Evolutionary conservation across 2,113 vertebrate species (phyloP).

Genomic region (Misgurnus mizolepis): DNA sequence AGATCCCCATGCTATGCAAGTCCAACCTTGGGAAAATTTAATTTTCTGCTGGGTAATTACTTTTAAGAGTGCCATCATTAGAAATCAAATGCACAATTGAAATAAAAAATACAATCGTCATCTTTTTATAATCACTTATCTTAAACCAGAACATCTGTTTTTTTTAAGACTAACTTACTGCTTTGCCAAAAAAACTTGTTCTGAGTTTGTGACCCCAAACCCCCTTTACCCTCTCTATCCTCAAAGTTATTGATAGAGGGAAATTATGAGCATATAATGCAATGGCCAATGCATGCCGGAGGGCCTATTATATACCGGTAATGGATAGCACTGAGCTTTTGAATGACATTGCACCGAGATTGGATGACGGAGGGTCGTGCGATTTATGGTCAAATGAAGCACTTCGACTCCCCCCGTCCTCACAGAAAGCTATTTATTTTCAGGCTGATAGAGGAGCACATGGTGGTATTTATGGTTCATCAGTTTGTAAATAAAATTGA

Average conservation of each 20-base stretch:
- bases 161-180: not conserved
- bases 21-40: too few species aligned
- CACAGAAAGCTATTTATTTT: conserved; percentile 68
- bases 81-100: too few species aligned
- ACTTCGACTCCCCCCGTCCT: conserved; percentile 38
- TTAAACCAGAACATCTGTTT: too few species aligned
- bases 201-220: conserved; percentile 50
- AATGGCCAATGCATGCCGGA: conserved; percentile 74
- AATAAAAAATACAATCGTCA: too few species aligned
- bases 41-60: too few species aligned
- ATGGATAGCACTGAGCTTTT: conserved; percentile 74
- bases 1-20: too few species aligned
- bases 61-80: too few species aligned
- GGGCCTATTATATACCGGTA: conserved; percentile 77
- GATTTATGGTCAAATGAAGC: conserved; percentile 74
- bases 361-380: conserved; percentile 74
- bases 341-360: conserved; percentile 80
- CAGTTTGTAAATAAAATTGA: conserved; percentile 70
- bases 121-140: too few species aligned
- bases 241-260: conserved; percentile 78
- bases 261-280: conserved; percentile 80
- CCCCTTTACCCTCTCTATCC: conserved; percentile 42
- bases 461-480: conserved; percentile 71
- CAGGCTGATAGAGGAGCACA: conserved; percentile 72
- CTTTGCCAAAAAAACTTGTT: conserved; percentile 39